Evolutionary conservation across 2,113 vertebrate genomes (phyloP).

Genomic region (Tyto alba): DNA sequence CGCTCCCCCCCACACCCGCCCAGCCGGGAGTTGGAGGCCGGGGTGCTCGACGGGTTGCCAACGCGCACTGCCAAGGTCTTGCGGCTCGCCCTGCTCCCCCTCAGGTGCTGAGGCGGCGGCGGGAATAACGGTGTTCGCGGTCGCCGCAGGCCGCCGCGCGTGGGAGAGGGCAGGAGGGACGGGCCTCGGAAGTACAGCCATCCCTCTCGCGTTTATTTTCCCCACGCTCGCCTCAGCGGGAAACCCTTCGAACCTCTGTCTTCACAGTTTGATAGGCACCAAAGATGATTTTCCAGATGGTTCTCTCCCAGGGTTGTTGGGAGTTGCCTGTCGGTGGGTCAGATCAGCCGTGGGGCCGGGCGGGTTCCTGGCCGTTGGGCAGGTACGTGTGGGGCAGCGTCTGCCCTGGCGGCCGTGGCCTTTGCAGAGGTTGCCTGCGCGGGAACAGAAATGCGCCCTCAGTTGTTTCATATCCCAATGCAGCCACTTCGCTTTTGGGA

Average conservation of each 20-base stretch:
- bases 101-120: background rate
- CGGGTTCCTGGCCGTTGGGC: rapidly evolving
- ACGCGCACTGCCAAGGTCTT: rapidly evolving
- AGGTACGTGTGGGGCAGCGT: rapidly evolving
- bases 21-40: rapidly evolving
- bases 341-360: rapidly evolving
- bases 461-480: rapidly evolving
- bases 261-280: background rate
- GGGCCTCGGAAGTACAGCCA: background rate
- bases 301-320: background rate
- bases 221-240: background rate
- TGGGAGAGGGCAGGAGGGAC: background rate
- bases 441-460: background rate
- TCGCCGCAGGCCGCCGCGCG: background rate
- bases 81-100: background rate
- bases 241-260: background rate
- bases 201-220: background rate
- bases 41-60: background rate
- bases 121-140: background rate
- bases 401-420: background rate
- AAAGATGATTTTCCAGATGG: background rate
- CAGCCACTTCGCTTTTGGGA: background rate
- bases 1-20: too few species aligned
- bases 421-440: rapidly evolving
- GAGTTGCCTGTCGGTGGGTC: rapidly evolving